These are phyloP conservation scores for Horisme vitalbata DNA, from an alignment of 2,888 invertebrate species.

Conservation along the genomic window DNA sequence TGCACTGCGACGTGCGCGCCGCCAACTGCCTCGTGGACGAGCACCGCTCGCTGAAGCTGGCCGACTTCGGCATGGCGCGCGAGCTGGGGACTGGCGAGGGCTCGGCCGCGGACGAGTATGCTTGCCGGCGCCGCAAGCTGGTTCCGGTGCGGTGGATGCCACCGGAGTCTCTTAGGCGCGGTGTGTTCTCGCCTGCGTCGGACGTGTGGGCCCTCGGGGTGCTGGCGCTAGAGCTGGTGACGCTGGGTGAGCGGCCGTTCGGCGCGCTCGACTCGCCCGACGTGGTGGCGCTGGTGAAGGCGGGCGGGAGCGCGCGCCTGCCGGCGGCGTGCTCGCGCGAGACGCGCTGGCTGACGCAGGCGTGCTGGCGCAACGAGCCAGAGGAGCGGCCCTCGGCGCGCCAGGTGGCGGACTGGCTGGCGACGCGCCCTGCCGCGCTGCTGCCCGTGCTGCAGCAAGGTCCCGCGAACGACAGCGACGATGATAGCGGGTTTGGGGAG, in stretches of 20 bases:
- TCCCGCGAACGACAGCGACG: constrained; percentile 18
- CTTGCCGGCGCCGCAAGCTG: constrained; percentile 91
- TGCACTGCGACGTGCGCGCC: constrained; percentile 92
- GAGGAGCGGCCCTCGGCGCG: constrained; percentile 89
- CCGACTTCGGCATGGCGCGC: constrained; percentile 96
- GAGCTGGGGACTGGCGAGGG: constrained; percentile 81
- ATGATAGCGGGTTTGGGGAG: constrained; percentile 4
- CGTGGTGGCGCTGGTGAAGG: constrained; percentile 82
- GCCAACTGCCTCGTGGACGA: constrained; percentile 91
- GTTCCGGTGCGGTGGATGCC: constrained; percentile 96
- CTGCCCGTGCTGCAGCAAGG: constrained; percentile 39
- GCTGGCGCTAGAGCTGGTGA: constrained; percentile 91
- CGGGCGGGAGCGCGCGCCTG: constrained; percentile 85
- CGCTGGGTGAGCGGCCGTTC: constrained; percentile 94
- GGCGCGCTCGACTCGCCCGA: constrained; percentile 88
- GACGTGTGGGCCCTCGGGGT: constrained; percentile 96
- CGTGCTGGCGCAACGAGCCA: constrained; percentile 88
- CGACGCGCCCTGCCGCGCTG: constrained; percentile 84
- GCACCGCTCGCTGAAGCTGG: constrained; percentile 87
- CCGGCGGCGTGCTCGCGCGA: constrained; percentile 77
- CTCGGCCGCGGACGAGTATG: constrained; percentile 89
- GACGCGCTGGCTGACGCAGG: constrained; percentile 83
- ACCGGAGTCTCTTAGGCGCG: constrained; percentile 91
- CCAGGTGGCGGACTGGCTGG: constrained; percentile 87
- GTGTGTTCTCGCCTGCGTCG: constrained; percentile 90